Evolutionary conservation across 23 tunicate species (phyloP), one percentile per base, ranked within the genome.

Genomic region (Ascidia mentula): DNA sequence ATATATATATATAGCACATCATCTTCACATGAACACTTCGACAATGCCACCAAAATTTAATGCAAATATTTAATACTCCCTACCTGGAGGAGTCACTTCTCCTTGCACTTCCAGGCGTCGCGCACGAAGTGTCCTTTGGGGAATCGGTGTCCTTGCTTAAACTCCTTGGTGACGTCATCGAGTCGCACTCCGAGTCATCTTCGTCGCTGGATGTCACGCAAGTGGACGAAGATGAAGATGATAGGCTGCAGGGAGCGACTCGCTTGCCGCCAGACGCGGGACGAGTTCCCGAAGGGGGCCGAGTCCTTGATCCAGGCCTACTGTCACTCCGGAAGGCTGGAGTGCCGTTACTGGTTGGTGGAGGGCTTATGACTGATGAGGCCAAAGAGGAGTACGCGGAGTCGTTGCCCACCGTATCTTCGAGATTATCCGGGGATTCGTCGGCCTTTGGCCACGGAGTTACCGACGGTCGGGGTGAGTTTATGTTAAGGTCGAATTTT

Each of bases 231-330:
- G 83, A 79, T 33, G 83, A 79, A 6, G 92, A 88, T 17, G 98
- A 83, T n/a, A 93, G 59, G 38, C 98, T 90, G 31, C 84, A 45
- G 4, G 85, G 40, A 3, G 98, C 98, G 6, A 75, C 76, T 30
- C 98, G 85, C 46, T 93, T 93, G 1, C 88, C 98, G 15, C 89
- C 89, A 18, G 98, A 93, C 4, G 93, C 84, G 6, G 97, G 97
- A 18, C 98, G 86, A 36, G 38, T 82, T 0, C 85, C 82, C 5
- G 88, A 81, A 31, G 83, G 82, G 32, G 90, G 80, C 15, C 90
- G 84, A 37, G 84, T 86, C 30, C 61, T 36, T 0, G 61, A 77
- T 9, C 74, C 72, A 0, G 84, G 70, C 0, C 72, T 30, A 12
- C 40, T 18, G 36, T 53, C 72, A 0, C 34, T n/a, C 26, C 82